phyloP scores from a whole-genome alignment of 1,140 invertebrate species.

The Ectropis grisescens region DNA sequence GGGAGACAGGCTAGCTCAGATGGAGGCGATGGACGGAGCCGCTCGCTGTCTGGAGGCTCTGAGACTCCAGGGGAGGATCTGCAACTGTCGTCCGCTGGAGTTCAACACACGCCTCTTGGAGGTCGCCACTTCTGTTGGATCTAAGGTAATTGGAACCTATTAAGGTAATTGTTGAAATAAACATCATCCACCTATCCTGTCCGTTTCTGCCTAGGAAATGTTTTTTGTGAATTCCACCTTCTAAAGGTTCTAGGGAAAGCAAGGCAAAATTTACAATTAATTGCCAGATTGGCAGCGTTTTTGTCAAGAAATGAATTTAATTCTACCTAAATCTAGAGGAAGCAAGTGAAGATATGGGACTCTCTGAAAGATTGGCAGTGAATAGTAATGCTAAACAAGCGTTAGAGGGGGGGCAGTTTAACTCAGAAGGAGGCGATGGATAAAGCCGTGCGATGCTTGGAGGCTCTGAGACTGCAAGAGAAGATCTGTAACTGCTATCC shows the following conservation, averaged over 20 bases:
- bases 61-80: conserved; percentile 83
- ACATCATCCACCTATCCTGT: too few relatives aligned
- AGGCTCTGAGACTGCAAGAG: conserved; percentile 78
- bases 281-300: too few relatives aligned
- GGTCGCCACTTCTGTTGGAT: conserved; percentile 83
- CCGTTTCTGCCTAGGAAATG: too few relatives aligned
- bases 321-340: too few relatives aligned
- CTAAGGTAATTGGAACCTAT: conserved; percentile 73
- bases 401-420: conserved; percentile 81
- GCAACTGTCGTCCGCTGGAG: conserved; percentile 85
- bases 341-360: too few relatives aligned
- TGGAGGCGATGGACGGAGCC: conserved; percentile 90
- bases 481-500: conserved; percentile 88
- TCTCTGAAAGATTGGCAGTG: too few relatives aligned
- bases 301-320: too few relatives aligned
- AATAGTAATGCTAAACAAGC: conserved; percentile 80
- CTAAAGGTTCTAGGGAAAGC: too few relatives aligned
- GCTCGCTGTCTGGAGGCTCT: conserved; percentile 81
- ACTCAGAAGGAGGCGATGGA: conserved; percentile 92
- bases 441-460: conserved; percentile 83
- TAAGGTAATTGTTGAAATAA: too few relatives aligned
- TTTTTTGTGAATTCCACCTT: too few relatives aligned
- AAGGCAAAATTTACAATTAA: too few relatives aligned
- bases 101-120: conserved; percentile 86
- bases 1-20: conserved; percentile 85